Base-by-base conservation (phyloP, 64 coral and sea anemone genomes). In the Catalaphyllia jardinei region DNA sequence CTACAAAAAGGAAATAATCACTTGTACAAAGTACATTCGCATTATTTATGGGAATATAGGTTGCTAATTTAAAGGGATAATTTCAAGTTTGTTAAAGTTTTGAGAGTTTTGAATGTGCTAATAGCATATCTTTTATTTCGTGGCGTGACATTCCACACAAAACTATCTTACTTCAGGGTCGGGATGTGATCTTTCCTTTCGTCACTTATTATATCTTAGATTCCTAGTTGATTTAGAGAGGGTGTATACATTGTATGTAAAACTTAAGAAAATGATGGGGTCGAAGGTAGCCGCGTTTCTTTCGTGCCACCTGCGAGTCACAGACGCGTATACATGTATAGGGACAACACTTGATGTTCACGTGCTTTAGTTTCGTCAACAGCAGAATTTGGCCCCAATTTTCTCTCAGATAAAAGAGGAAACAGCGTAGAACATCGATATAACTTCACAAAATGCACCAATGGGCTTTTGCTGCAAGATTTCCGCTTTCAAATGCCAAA, bases 271-370 rank as follows among this genome's bases (percentile, higher is more conserved):
- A 29, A 46, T 60, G 5, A 60, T 18, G 57, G 39, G 79, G 59
- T 83, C 60, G 59, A 83, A 85, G 35, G 81, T 71, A 67, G 20
- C 31, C n/a, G 18, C 60, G 29, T 39, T 35, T 16, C 8, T 85
- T 11, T 28, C 42, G 25, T 25, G 65, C 29, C 81, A 85, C 81
- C 81, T 85, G 81, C 63, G 31, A 62, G 10, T 57, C 9, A 50
- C 20, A 12, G 39, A 77, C 65, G 65, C 65, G n/a, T n/a, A n/a
- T n/a, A n/a, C n/a, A n/a, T 38, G 49, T 77, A 77, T 75, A 77
- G 16, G 8, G 38, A 24, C 31, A 9, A 20, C 81, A 85, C 64
- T 85, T 85, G 81, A 85, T 71, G 81, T 39, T 10, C 81, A 85
- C 81, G 81, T 85, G 81, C 33, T 71, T 18, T 10, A 25, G 20